Conservation (phyloP, 2,113 vertebrate species). For the Chiloscyllium plagiosum region DNA sequence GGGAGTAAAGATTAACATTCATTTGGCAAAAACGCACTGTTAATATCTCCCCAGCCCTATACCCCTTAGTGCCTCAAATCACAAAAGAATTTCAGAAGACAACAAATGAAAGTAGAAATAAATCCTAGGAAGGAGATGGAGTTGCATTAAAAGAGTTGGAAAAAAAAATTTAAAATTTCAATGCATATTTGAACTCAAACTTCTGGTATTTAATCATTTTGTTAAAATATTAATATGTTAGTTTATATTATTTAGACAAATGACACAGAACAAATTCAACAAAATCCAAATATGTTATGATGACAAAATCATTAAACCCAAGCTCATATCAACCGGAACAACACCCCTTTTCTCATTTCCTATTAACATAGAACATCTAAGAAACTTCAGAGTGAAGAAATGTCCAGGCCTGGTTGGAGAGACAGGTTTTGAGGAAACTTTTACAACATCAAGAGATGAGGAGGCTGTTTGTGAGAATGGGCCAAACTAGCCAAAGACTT, state of each 20-base stretch:
- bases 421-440: background rate
- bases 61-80: background rate
- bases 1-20: background rate
- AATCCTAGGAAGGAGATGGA: background rate
- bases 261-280: background rate
- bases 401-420: background rate
- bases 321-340: background rate
- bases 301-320: background rate
- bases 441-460: background rate
- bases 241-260: background rate
- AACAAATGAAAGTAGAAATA: background rate
- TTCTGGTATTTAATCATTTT: background rate
- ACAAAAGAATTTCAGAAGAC: background rate
- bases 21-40: background rate
- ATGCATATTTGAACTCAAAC: background rate
- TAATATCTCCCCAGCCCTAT: background rate
- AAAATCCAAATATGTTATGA: background rate
- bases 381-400: background rate
- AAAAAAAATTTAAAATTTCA: background rate
- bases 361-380: background rate
- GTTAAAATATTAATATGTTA: constrained; percentile 25
- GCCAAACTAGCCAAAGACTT: background rate
- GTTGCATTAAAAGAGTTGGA: background rate
- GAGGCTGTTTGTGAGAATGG: background rate
- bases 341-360: background rate